These are phyloP conservation scores for Ceratosolen solmsi DNA, from an alignment of 1,140 invertebrate genomes.

Conservation along the genomic window DNA sequence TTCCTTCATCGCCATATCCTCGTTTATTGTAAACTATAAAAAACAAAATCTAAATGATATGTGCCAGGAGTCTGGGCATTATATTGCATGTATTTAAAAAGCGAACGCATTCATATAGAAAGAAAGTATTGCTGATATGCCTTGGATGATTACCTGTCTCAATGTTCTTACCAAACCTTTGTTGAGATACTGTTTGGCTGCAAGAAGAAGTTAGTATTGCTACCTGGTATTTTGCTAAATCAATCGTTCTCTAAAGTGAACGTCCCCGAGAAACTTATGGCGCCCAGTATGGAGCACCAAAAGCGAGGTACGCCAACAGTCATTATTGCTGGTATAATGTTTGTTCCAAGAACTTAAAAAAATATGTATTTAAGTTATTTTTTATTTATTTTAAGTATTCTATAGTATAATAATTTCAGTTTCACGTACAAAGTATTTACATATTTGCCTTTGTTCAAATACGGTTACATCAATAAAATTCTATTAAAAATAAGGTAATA, in stretches of 20 bases:
- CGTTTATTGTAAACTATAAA: not conserved
- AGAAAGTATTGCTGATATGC: constrained; percentile 58
- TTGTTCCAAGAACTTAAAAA: no score
- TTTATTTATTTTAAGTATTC: no score
- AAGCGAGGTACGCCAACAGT: constrained; percentile 54
- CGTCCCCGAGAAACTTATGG: constrained; percentile 59
- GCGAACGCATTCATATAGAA: not conserved
- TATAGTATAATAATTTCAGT: no score
- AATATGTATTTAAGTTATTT: no score
- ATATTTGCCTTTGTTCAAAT: no score
- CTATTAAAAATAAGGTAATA: no score
- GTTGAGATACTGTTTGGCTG: constrained; percentile 64
- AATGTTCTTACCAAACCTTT: constrained; percentile 65
- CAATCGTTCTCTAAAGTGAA: constrained; percentile 10
- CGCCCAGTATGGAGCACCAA: constrained; percentile 60
- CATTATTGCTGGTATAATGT: not conserved
- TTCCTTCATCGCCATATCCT: not conserved
- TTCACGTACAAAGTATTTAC: no score
- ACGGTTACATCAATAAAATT: no score
- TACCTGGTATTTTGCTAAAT: constrained; percentile 61
- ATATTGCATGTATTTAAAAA: not conserved
- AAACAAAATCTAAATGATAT: not conserved
- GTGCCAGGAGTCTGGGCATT: not conserved
- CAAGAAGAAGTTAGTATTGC: constrained; percentile 64
- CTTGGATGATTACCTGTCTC: constrained; percentile 68